Evolutionary conservation across 2,113 vertebrate genomes (phyloP).

Genomic region (Trinectes maculatus): DNA sequence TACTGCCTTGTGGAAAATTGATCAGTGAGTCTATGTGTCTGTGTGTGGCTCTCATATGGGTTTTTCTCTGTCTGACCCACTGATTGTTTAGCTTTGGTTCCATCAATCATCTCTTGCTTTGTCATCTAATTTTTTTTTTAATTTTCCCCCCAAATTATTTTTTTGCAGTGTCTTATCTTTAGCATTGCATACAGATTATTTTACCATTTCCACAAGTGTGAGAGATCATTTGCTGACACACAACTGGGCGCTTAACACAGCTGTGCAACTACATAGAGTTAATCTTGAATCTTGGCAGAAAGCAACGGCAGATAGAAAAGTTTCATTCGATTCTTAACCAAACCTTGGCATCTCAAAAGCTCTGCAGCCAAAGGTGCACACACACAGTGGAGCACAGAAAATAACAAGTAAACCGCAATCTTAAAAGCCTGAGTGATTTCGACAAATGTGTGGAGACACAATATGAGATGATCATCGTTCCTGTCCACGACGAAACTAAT

Average conservation of each 20-base stretch:
- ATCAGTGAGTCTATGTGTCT: slow-evolving; percentile 40
- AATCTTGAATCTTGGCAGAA: slow-evolving; percentile 16
- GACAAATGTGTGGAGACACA: background rate
- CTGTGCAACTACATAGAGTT: slow-evolving; percentile 2
- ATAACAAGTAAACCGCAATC: slow-evolving; percentile 38
- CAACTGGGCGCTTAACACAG: no score
- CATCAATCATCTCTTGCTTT: no score
- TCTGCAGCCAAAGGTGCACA: slow-evolving; percentile 4
- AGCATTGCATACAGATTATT: no score
- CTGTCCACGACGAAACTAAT: no score
- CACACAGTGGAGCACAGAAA: background rate
- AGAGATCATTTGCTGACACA: no score
- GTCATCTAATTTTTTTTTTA: no score
- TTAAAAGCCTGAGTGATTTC: slow-evolving; percentile 33
- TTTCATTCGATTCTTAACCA: slow-evolving; percentile 32
- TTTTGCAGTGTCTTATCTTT: no score
- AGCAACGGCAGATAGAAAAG: background rate
- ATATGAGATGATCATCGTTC: background rate
- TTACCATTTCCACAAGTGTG: no score
- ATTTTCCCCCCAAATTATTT: no score
- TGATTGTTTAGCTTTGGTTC: no score
- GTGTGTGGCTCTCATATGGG: background rate
- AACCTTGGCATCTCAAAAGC: slow-evolving; percentile 16
- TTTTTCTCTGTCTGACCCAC: slow-evolving; percentile 17
- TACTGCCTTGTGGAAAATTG: slow-evolving; percentile 25